Base-by-base conservation (phyloP, 2,113 vertebrate genomes). In the Micromys minutus region DNA sequence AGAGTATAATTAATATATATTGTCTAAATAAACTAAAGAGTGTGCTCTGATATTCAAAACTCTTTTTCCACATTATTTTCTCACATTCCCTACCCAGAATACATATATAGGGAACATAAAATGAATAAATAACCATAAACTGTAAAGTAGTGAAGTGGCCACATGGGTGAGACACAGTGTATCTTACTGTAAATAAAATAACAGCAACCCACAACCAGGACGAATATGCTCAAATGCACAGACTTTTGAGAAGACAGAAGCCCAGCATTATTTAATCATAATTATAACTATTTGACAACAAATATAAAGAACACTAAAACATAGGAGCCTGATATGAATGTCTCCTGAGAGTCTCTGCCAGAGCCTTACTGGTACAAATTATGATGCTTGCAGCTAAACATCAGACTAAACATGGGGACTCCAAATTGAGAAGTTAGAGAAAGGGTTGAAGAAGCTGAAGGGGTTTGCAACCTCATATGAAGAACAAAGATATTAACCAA, bases 201-300 rank as follows among this genome's bases (percentile, higher is more conserved):
- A 81, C 72, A 77, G 7, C 55, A 91, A 72, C 19, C 71, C 3
- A 1, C 16, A 59, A 50, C 31, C n/a, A 57, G 31, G 63, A 72
- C 67, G 71, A 94, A 91, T 52, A 59, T n/a, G 65, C 86, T 57
- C 55, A 22, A 88, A 92, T 63, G 24, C n/a, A 80, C 0, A 50
- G 39, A 94, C 83, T 77, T 96, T 74, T 61, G 76, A 90, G 67
- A 90, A 76, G 87, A 90, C 17, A 80, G 13, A 36, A 83, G 55
- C 71, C 3, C 1, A 45, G 39, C 0, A 84, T 91, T 87, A 91
- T 94, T 91, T 34, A 19, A 75, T 93, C 34, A 55, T 52, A 11
- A 21, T 36, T 72, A n/a, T 75, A 80, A 55, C 22, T 84, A 4
- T 50, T 59, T 59, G 31, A 52, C 72, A 90, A 55, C 36, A 65